Conservation (phyloP, 2,113 vertebrate genomes). For the Apus apus region DNA sequence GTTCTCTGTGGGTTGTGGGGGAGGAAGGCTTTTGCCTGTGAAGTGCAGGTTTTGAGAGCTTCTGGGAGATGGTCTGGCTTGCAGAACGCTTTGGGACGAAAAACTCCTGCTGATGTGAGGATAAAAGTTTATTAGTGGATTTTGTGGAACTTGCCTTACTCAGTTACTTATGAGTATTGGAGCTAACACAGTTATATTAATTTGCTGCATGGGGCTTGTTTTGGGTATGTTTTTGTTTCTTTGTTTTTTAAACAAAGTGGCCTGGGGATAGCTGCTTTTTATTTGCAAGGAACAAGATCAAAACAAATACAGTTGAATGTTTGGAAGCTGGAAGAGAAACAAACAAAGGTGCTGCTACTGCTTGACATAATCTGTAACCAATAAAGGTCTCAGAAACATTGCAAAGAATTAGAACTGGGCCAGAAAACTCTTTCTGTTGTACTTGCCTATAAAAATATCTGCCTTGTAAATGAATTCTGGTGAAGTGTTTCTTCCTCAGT, state of each 20-base stretch:
- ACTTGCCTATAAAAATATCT: not conserved
- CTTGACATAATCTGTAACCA: not conserved
- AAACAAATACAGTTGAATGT: not conserved
- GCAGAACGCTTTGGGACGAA: not conserved
- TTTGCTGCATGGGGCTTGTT: not conserved
- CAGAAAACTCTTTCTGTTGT: not conserved
- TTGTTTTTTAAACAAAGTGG: not conserved
- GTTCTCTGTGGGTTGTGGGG: not conserved
- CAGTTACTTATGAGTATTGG: not conserved
- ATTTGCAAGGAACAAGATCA: not conserved
- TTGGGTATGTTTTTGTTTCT: not conserved
- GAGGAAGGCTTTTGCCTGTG: not conserved
- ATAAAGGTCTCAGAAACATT: not conserved
- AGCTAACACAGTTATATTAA: not conserved
- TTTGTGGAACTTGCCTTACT: not conserved
- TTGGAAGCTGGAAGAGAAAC: not conserved
- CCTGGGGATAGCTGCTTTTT: not conserved
- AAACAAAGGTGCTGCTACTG: not conserved
- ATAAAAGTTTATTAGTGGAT: not conserved
- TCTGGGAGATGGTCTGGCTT: not conserved
- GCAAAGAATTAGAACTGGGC: not conserved
- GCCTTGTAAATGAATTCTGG: not conserved
- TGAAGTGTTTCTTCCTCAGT: not conserved
- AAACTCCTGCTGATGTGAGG: fast-evolving
- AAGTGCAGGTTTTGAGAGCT: not conserved